A percentile compares a stretch with the other conserved stretches of the same genome.
Evolutionary conservation across 2,113 vertebrate species (phyloP).

Genomic region (Carlito syrichta): DNA sequence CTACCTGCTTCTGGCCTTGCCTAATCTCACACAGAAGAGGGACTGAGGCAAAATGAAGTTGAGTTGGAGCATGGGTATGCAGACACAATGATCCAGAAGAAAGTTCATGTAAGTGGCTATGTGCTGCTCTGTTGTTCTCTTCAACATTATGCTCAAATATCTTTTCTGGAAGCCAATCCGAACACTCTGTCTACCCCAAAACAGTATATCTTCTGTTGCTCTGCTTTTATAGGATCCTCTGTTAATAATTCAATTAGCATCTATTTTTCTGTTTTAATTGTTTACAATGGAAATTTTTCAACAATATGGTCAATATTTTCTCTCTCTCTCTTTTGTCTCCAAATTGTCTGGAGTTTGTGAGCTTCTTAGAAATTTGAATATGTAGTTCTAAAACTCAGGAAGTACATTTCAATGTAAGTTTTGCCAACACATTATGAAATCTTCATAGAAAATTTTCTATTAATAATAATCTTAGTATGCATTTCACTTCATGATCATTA

Average conservation of each 20-base stretch:
- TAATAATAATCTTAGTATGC: background rate
- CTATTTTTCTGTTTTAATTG: background rate
- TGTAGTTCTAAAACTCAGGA: background rate
- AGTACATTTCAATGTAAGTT: background rate
- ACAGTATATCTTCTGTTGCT: background rate
- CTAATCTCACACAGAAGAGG: background rate
- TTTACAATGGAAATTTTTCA: background rate
- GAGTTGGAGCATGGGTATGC: background rate
- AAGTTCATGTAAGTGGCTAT: background rate
- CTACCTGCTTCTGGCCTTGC: background rate
- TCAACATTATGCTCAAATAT: background rate
- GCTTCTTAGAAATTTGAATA: background rate
- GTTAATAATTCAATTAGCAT: background rate
- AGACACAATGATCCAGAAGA: background rate
- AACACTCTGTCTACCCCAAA: background rate
- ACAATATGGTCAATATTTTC: background rate
- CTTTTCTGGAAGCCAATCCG: background rate
- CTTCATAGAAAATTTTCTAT: background rate
- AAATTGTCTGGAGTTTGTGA: background rate
- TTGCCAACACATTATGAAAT: slow-evolving; percentile 28
- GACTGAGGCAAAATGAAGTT: background rate
- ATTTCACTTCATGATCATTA: background rate
- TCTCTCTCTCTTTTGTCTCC: background rate
- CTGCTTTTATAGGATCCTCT: background rate
- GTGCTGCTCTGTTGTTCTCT: background rate